Conservation (phyloP, 2,888 invertebrate genomes). For the Himalopsyche japonica region DNA sequence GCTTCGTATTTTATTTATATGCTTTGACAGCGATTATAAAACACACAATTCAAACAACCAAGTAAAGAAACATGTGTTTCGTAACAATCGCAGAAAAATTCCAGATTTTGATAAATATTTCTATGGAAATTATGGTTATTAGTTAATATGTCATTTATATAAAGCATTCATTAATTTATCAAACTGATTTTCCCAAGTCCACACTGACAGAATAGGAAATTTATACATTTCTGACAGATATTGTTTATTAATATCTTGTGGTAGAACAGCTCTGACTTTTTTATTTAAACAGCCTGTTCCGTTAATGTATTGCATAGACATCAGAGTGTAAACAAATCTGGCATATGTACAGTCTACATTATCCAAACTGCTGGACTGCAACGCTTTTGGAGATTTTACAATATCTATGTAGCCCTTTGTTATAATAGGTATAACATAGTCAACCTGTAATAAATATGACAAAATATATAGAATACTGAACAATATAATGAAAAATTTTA, state of each 20-base stretch:
- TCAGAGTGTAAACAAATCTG: slow-evolving; percentile 56
- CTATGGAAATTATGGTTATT: background rate
- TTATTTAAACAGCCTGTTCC: slow-evolving; percentile 55
- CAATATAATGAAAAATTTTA: too few species aligned
- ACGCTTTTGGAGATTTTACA: slow-evolving; percentile 50
- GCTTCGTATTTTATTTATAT: too few species aligned
- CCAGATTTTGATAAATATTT: too few species aligned
- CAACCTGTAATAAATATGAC: slow-evolving; percentile 52
- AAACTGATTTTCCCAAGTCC: slow-evolving; percentile 56
- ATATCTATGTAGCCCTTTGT: slow-evolving; percentile 57
- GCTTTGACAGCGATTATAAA: too few species aligned
- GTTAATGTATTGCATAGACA: slow-evolving; percentile 55
- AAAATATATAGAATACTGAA: too few species aligned
- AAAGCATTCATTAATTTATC: slow-evolving; percentile 52
- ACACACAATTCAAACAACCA: too few species aligned
- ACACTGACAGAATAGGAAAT: slow-evolving; percentile 57
- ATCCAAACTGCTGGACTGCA: slow-evolving; percentile 50
- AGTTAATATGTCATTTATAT: background rate
- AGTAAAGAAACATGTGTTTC: too few species aligned
- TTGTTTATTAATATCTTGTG: slow-evolving; percentile 47
- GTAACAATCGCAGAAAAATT: too few species aligned
- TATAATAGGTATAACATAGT: slow-evolving; percentile 61
- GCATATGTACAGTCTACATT: slow-evolving; percentile 58
- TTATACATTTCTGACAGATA: slow-evolving; percentile 49
- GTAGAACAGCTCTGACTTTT: slow-evolving; percentile 57